phyloP scores from a whole-genome alignment of 2,113 vertebrate genomes.

The Alligator mississippiensis region DNA sequence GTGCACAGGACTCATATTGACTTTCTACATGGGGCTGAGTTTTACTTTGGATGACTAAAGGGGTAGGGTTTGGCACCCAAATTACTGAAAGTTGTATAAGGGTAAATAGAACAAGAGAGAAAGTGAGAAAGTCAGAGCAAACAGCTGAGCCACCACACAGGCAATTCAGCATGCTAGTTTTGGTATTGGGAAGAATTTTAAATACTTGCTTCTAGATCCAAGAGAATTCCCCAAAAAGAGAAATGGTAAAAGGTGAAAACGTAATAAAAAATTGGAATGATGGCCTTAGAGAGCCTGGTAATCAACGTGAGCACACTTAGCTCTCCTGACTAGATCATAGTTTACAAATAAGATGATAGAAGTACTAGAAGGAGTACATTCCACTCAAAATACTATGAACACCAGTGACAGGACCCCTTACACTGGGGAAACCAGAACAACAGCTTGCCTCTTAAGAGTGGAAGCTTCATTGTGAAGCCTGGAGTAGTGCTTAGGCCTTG shows the following conservation, averaged over 20 bases:
- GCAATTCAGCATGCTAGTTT: fast-evolving
- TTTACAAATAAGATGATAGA: neutral
- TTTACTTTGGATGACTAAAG: fast-evolving
- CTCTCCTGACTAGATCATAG: neutral
- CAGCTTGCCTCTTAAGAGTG: neutral
- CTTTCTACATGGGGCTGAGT: neutral
- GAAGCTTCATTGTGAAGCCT: neutral
- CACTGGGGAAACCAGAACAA: neutral
- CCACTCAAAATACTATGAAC: neutral
- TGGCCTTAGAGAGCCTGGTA: neutral
- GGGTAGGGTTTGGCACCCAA: neutral
- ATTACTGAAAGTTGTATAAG: neutral
- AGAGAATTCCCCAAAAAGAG: neutral
- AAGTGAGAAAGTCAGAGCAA: neutral
- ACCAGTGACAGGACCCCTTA: neutral
- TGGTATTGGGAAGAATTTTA: fast-evolving
- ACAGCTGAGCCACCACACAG: fast-evolving
- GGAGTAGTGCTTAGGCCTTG: neutral
- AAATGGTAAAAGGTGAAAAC: neutral
- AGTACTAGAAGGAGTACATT: neutral
- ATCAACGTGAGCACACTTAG: neutral
- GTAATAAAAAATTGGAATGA: too few relatives aligned
- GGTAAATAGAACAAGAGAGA: fast-evolving
- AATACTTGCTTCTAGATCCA: neutral
- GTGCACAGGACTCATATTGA: neutral